Conservation (phyloP, 2,888 invertebrate species). For the Mesorhabditis sp. region DNA sequence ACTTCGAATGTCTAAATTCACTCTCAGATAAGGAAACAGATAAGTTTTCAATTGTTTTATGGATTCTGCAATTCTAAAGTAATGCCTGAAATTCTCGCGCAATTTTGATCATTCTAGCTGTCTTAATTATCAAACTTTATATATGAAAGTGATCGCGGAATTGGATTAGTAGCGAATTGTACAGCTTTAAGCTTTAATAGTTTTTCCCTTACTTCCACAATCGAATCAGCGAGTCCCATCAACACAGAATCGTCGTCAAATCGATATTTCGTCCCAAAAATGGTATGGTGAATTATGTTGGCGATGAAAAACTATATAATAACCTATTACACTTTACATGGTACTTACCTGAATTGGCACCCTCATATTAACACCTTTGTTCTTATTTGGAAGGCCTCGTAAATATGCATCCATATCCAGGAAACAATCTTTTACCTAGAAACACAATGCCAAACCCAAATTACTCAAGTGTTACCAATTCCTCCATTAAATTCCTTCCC, state of each 20-base stretch:
- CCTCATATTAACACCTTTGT: slow-evolving; percentile 19
- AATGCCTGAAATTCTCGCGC: too few species aligned
- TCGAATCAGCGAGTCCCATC: background rate
- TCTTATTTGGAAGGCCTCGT: background rate
- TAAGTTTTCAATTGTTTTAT: background rate
- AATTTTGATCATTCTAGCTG: too few species aligned
- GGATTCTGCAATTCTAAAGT: too few species aligned
- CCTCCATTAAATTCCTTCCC: slow-evolving; percentile 35
- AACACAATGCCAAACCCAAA: background rate
- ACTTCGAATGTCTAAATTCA: background rate
- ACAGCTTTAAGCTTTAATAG: too few species aligned
- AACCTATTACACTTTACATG: background rate
- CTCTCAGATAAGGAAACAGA: background rate
- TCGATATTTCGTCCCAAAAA: slow-evolving; percentile 32
- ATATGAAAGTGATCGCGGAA: too few species aligned
- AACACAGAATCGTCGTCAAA: slow-evolving; percentile 15
- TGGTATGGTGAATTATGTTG: slow-evolving; percentile 37
- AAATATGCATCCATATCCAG: background rate
- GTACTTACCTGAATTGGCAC: slow-evolving; percentile 27
- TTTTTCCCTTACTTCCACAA: background rate
- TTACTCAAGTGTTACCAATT: slow-evolving; percentile 16
- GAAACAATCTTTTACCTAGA: background rate
- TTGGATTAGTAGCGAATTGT: too few species aligned
- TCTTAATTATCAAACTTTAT: too few species aligned
- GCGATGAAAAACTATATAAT: slow-evolving; percentile 31